Conservation (phyloP, 2,113 vertebrate species). For the Hypocryptadius cinnamomeus region DNA sequence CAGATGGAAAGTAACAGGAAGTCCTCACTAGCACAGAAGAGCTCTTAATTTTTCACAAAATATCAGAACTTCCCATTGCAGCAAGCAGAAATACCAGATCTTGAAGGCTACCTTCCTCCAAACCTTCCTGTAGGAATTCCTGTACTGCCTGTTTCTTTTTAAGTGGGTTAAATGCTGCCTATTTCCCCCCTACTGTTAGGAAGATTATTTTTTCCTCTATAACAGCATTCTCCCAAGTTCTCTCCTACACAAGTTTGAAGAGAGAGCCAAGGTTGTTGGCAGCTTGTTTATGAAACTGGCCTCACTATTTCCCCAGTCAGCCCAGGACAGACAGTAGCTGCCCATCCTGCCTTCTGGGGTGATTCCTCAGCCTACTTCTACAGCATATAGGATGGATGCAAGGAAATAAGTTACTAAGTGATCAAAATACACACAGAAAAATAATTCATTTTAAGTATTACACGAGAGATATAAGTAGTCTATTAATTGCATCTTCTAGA, state of each 20-base stretch:
- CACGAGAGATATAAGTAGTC: background rate
- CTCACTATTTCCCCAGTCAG: background rate
- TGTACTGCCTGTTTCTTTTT: background rate
- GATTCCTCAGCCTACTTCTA: background rate
- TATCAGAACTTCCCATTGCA: background rate
- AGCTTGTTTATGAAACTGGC: background rate
- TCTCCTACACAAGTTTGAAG: background rate
- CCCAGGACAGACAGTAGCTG: background rate
- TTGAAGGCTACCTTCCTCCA: background rate
- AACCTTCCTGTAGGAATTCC: background rate
- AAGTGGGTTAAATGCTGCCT: background rate
- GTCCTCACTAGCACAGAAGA: background rate
- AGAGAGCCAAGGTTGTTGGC: background rate
- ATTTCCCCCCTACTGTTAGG: background rate
- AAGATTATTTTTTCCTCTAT: background rate
- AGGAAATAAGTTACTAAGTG: background rate
- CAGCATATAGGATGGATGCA: fast-evolving
- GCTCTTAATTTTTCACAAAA: background rate
- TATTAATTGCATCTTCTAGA: background rate
- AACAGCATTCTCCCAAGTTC: background rate
- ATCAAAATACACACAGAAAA: background rate
- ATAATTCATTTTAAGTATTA: background rate
- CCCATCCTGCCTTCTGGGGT: background rate
- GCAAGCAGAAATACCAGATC: background rate
- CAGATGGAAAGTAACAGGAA: background rate